A percentile compares a stretch with the other conserved stretches of the same genome.
phyloP scores from a whole-genome alignment of 2,888 invertebrate species.

The Athetis lepigone region DNA sequence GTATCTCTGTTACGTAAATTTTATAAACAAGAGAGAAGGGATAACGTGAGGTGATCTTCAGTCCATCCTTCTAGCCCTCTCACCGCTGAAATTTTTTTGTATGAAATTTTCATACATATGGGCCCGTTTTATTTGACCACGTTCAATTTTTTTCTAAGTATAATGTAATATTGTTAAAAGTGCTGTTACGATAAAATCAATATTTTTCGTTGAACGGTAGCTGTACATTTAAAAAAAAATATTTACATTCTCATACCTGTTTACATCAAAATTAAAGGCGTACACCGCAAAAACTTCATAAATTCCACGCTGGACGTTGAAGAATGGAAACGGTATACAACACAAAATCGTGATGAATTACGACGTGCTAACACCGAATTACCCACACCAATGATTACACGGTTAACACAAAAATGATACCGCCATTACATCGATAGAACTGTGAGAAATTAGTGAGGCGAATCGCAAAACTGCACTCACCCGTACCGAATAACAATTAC shows the following conservation, averaged over 20 bases:
- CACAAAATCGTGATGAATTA: slow-evolving; percentile 73
- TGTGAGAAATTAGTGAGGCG: slow-evolving; percentile 70
- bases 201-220: too few species aligned
- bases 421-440: slow-evolving; percentile 63
- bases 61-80: too few species aligned
- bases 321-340: slow-evolving; percentile 59
- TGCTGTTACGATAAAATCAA: too few species aligned
- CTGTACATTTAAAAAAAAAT: neutral
- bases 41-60: too few species aligned
- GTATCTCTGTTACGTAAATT: too few species aligned
- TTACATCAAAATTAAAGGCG: slow-evolving; percentile 9
- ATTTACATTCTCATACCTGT: neutral
- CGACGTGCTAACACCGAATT: slow-evolving; percentile 78
- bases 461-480: slow-evolving; percentile 68
- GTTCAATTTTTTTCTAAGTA: too few species aligned
- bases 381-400: slow-evolving; percentile 73
- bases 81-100: too few species aligned
- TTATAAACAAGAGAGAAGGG: too few species aligned
- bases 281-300: slow-evolving; percentile 25
- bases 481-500: slow-evolving; percentile 64
- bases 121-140: too few species aligned
- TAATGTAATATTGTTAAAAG: too few species aligned
- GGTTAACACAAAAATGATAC: slow-evolving; percentile 69
- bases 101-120: too few species aligned
- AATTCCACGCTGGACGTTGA: slow-evolving; percentile 13